Evolutionary conservation across 2,797 vertebrate species (phyloP).

Genomic region (Lutjanus argentimaculatus): DNA sequence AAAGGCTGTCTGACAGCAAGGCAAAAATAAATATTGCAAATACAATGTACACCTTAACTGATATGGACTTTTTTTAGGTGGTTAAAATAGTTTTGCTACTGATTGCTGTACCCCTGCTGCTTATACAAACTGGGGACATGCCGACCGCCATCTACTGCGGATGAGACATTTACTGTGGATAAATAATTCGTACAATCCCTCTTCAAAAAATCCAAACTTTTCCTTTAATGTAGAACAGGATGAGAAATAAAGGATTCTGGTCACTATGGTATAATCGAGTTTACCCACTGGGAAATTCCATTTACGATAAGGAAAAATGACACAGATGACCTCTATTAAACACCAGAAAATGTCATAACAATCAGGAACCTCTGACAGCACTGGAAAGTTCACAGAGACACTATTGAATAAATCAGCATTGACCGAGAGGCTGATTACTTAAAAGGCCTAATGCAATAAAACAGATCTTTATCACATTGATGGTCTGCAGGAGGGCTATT

Average conservation of each 20-base stretch:
- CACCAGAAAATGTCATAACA: constrained; percentile 17
- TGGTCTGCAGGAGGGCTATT: constrained; percentile 40
- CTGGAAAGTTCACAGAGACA: constrained; percentile 7
- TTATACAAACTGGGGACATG: no score
- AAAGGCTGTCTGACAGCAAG: no score
- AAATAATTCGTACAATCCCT: no score
- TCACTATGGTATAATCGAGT: constrained; percentile 6
- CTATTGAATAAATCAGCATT: constrained; percentile 46
- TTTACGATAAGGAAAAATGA: constrained; percentile 31
- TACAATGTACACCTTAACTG: no score
- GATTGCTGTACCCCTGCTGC: no score
- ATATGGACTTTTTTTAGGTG: no score
- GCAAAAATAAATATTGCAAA: no score
- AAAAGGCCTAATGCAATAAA: constrained; percentile 29
- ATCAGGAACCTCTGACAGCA: constrained; percentile 19
- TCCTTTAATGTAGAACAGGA: background rate
- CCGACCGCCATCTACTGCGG: no score
- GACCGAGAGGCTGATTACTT: constrained; percentile 48
- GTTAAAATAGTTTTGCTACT: no score
- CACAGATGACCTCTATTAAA: constrained; percentile 52
- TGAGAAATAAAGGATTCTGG: background rate
- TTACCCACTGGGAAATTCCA: constrained; percentile 25
- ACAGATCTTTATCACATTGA: constrained; percentile 44
- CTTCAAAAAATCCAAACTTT: no score
- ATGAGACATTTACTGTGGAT: no score